Evolutionary conservation across 2,888 invertebrate species (phyloP), one percentile per base, ranked within the genome.

Genomic region (Ferdinandea cuprea): DNA sequence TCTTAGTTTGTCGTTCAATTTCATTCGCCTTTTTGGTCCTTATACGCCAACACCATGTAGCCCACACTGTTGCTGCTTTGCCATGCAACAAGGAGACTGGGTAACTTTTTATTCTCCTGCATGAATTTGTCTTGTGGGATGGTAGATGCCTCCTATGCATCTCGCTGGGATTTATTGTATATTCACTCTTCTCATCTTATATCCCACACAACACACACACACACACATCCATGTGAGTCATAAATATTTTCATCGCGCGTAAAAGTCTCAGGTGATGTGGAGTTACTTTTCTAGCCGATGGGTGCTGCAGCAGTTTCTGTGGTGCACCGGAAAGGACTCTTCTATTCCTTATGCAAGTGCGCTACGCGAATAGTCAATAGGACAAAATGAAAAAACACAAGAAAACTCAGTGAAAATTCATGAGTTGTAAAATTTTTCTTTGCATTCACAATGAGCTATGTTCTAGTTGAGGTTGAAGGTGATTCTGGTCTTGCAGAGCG

Each of bases 351-450:
- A 35, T 59, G 56, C 48, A 37, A 28, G 44, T n/a, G n/a, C 40
- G 35, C 30, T 40, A 28, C 6, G 44, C 21, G 35, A 35, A 68
- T 25, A 68, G 52, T 59, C 17, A 19, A 50, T 58, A 44, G 2
- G 13, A 13, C n/a, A n/a, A 40, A 50, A 25, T 5, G 25, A 25
- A 37, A 59, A 58, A n/a, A n/a, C n/a, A 37, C 25, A 58, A 25
- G 37, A 35, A 59, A 63, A 37, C 81, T 76, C 48, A 1, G 71
- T 71, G 59, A 66, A 76, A 81, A 81, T 81, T 76, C 76, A 81
- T 76, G 81, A 81, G 71, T 81, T 81, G 76, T 76, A 81, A 81
- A 59, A 71, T 76, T 81, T 71, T 81, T 81, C 81, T 71, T 81
- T 81, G 81, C 81, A 81, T 81, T 81, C 54, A 19, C 61, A 71